Conservation (phyloP, 2,888 invertebrate species). For the Hetaerina titia region DNA sequence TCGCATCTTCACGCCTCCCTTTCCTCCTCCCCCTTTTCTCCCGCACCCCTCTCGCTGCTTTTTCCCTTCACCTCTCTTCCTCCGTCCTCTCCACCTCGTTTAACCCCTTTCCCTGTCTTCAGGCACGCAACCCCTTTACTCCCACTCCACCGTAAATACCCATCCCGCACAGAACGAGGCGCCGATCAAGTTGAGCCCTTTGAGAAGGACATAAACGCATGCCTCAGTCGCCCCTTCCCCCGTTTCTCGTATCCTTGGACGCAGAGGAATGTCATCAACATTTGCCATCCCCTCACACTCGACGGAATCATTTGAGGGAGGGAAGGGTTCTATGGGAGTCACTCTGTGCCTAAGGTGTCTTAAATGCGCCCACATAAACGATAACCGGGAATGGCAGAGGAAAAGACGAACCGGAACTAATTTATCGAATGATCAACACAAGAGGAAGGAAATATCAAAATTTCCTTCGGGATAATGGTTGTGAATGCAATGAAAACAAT, state of each 20-base stretch:
- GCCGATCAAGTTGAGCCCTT: constrained; percentile 18
- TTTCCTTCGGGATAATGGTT: too few species aligned
- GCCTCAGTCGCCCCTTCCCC: background rate
- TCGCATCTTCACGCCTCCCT: background rate
- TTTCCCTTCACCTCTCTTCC: too few species aligned
- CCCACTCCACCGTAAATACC: background rate
- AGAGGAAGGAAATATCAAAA: too few species aligned
- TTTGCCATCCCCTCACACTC: background rate
- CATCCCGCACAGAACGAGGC: background rate
- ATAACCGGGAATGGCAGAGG: background rate
- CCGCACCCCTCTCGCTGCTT: background rate
- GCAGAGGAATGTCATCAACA: background rate
- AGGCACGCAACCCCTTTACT: background rate
- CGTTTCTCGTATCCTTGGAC: background rate
- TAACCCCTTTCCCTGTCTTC: background rate
- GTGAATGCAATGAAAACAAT: too few species aligned
- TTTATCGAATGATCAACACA: too few species aligned
- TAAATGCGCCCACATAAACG: background rate
- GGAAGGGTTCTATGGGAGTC: background rate
- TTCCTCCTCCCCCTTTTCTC: background rate
- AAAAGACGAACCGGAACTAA: background rate
- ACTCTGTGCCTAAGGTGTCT: background rate
- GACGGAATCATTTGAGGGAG: background rate
- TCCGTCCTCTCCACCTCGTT: background rate
- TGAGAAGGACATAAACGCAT: background rate